A percentile compares a stretch with the other conserved stretches of the same genome.
Conservation (phyloP, 2,888 invertebrate genomes). For the Chaetoderma sp. region DNA sequence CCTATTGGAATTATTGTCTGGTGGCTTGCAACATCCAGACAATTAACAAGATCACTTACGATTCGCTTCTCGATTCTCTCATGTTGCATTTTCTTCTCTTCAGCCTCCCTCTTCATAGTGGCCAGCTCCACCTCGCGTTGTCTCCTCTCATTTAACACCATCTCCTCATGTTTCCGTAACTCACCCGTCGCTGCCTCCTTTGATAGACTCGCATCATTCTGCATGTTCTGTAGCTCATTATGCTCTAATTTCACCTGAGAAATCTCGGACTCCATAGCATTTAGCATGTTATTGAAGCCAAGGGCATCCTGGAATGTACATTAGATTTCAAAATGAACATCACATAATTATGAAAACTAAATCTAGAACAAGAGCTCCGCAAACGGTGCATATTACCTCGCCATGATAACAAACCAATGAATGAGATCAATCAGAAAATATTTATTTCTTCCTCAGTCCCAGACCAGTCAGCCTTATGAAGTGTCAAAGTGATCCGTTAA, state of each 20-base stretch:
- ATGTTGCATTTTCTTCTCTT: constrained; percentile 68
- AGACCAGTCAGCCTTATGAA: no score
- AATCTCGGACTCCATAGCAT: constrained; percentile 66
- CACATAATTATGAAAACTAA: neutral
- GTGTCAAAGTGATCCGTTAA: no score
- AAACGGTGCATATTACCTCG: no score
- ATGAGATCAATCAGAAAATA: no score
- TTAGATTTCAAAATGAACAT: no score
- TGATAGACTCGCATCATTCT: constrained; percentile 64
- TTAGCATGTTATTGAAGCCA: constrained; percentile 63
- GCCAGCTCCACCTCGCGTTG: constrained; percentile 67
- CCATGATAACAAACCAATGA: no score
- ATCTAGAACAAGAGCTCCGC: no score
- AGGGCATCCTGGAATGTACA: constrained; percentile 57
- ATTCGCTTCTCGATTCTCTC: constrained; percentile 67
- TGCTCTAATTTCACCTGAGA: constrained; percentile 55
- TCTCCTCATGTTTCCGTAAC: constrained; percentile 62
- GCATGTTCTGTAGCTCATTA: constrained; percentile 64
- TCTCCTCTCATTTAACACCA: constrained; percentile 64
- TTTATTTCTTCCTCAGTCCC: no score
- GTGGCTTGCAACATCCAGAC: no score
- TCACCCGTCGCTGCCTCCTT: constrained; percentile 64
- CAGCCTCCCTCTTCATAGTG: constrained; percentile 68
- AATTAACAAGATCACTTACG: no score
- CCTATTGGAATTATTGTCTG: no score